Conservation (phyloP, 2,113 vertebrate genomes). For the Chroicocephalus ridibundus region DNA sequence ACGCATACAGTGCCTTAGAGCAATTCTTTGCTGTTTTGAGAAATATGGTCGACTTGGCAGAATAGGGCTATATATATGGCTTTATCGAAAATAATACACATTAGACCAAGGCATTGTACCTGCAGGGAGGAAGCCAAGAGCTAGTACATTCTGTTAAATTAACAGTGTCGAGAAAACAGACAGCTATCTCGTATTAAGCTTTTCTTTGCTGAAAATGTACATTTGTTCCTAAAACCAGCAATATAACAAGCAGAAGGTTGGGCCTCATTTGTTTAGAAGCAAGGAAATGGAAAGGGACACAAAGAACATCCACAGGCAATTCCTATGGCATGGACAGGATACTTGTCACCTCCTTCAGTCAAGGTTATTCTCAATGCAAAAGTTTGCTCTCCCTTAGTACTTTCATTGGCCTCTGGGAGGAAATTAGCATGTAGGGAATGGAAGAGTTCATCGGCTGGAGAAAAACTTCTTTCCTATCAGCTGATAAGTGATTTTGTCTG, state of each 20-base stretch:
- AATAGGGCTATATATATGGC: neutral
- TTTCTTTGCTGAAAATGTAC: neutral
- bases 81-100: neutral
- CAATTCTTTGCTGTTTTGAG: neutral
- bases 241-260: neutral
- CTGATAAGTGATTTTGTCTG: neutral
- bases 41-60: neutral
- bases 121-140: neutral
- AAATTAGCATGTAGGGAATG: neutral
- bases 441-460: neutral
- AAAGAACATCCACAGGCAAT: neutral
- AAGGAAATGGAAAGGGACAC: neutral
- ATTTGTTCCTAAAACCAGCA: neutral
- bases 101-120: neutral
- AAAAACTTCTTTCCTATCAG: neutral
- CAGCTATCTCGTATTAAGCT: neutral
- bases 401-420: neutral
- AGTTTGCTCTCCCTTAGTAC: neutral
- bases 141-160: neutral
- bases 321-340: neutral
- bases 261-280: neutral
- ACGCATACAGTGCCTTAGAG: neutral
- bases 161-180: neutral
- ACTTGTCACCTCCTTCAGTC: neutral
- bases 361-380: neutral